A percentile compares a stretch with the other conserved stretches of the same genome.
These are phyloP conservation scores for Zeus faber DNA, from an alignment of 2,113 vertebrate genomes.

Conservation along the genomic window DNA sequence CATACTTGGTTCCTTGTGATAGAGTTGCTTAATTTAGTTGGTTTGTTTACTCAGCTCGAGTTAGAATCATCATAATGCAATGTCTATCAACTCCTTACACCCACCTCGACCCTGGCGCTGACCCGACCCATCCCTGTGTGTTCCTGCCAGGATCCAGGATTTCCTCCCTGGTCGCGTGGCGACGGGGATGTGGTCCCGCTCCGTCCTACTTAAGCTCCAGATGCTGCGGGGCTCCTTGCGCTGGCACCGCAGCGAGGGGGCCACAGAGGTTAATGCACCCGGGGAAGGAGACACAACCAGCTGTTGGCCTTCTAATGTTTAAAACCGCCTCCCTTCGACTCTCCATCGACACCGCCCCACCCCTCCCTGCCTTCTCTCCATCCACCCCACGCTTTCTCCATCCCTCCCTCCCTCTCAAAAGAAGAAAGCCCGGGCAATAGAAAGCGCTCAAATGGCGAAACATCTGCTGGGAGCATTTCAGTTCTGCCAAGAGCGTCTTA, in stretches of 20 bases:
- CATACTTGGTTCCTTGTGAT: too few relatives aligned
- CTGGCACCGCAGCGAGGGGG: conserved; percentile 59
- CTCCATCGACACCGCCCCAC: not conserved
- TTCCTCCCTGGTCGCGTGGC: conserved; percentile 38
- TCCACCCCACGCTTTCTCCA: conserved; percentile 1
- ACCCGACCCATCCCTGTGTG: too few relatives aligned
- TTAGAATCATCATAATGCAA: too few relatives aligned
- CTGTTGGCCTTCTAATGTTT: conserved; percentile 74
- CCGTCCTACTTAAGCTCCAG: conserved; percentile 67
- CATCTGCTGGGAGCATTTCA: conserved; percentile 69
- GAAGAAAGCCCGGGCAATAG: conserved; percentile 53
- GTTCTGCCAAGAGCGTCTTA: conserved; percentile 66
- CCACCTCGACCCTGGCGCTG: too few relatives aligned
- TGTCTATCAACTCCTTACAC: too few relatives aligned
- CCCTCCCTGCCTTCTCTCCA: not conserved
- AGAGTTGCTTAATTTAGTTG: too few relatives aligned
- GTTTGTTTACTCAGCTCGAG: too few relatives aligned
- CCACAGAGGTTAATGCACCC: conserved; percentile 73
- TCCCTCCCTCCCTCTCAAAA: conserved; percentile 28
- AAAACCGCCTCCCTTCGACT: conserved; percentile 38
- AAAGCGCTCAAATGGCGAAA: conserved; percentile 58
- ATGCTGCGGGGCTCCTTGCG: conserved; percentile 72
- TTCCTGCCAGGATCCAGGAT: conserved; percentile 44
- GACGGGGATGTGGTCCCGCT: conserved; percentile 44
- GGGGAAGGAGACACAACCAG: conserved; percentile 67